Percentiles rank a stretch among this genome's conserved stretches.
phyloP scores from a whole-genome alignment of 2,888 invertebrate species.

The Agrochola lychnidis region DNA sequence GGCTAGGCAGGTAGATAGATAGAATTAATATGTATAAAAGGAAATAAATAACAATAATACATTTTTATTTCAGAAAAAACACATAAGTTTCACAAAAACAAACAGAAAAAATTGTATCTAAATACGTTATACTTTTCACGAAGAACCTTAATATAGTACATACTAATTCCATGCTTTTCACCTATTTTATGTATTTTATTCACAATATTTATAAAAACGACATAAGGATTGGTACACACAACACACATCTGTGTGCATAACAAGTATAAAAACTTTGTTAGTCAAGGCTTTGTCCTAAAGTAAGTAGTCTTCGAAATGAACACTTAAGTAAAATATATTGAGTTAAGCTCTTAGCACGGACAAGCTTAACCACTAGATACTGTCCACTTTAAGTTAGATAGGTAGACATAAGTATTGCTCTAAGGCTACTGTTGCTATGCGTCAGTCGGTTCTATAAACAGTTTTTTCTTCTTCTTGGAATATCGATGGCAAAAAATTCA shows the following conservation, averaged over 20 bases:
- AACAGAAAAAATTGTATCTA: not conserved
- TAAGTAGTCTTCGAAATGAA: constrained; percentile 16
- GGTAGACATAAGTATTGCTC: constrained; percentile 3
- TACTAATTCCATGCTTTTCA: not conserved
- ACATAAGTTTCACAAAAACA: too few species aligned
- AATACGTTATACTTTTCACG: too few species aligned
- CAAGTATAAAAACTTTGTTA: constrained; percentile 3
- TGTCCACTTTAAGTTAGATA: constrained; percentile 30
- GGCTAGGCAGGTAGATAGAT: too few species aligned
- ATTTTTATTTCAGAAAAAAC: too few species aligned
- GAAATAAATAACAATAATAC: too few species aligned
- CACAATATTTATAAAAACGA: not conserved
- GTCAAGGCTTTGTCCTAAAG: not conserved
- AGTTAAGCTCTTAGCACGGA: constrained; percentile 43
- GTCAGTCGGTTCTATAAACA: too few species aligned
- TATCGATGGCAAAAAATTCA: not conserved
- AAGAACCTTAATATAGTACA: too few species aligned
- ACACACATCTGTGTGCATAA: not conserved
- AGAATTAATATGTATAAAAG: too few species aligned
- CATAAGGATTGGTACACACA: not conserved
- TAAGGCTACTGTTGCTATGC: not conserved
- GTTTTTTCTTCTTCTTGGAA: not conserved
- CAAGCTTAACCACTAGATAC: constrained; percentile 32
- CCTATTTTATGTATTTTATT: not conserved
- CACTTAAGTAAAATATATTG: constrained; percentile 46